phyloP scores from a whole-genome alignment of 2,113 vertebrate species.

The Excalfactoria chinensis region DNA sequence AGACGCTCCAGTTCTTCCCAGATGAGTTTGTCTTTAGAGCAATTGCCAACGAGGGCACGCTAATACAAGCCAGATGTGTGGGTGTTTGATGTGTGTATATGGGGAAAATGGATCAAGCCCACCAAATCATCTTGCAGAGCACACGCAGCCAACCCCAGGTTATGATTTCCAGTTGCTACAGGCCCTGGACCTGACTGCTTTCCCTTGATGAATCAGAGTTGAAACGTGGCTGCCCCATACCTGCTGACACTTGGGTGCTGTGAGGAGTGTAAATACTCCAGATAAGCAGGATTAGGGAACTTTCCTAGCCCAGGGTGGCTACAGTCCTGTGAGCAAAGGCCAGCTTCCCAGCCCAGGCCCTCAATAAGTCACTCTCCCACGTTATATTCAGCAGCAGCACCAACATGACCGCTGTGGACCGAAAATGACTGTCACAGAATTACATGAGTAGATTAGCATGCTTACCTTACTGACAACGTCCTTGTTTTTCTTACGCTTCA shows the following conservation, averaged over 20 bases:
- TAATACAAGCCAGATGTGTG: slow-evolving; percentile 22
- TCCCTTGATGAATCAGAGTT: slow-evolving; percentile 14
- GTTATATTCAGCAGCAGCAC: not conserved
- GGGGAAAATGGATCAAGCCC: not conserved
- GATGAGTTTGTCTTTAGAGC: not conserved
- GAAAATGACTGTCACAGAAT: not conserved
- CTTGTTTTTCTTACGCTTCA: not conserved
- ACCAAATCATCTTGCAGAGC: slow-evolving; percentile 14
- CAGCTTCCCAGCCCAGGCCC: not conserved
- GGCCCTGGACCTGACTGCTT: slow-evolving; percentile 32
- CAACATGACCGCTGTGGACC: not conserved
- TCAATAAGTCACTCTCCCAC: fast-evolving
- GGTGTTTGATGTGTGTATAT: not conserved
- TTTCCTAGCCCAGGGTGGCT: not conserved
- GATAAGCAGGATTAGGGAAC: slow-evolving; percentile 31
- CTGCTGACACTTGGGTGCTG: not conserved
- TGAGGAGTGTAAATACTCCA: not conserved
- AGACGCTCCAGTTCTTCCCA: not conserved
- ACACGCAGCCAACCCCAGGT: not conserved
- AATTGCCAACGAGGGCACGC: slow-evolving; percentile 16
- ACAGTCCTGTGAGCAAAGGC: not conserved
- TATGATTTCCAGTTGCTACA: slow-evolving; percentile 45
- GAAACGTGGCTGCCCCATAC: not conserved
- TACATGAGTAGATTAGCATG: not conserved
- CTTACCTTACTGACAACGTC: not conserved